Conservation (phyloP, 2,113 vertebrate genomes). For the Cyanoliseus patagonus region DNA sequence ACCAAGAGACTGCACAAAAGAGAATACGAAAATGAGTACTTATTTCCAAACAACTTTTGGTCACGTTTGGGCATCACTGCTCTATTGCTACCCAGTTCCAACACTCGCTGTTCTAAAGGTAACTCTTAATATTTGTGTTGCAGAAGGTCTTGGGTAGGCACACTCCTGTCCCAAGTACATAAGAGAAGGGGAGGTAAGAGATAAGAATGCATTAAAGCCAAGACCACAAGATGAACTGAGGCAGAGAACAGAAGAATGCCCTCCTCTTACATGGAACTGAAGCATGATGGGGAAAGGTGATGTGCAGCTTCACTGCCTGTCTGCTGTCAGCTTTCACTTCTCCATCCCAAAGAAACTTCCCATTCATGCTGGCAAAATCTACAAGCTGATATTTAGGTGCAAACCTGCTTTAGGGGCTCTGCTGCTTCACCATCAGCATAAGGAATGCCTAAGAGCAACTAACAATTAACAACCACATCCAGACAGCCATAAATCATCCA, state of each 20-base stretch:
- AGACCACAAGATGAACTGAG: neutral
- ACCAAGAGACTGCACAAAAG: neutral
- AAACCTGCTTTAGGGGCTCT: neutral
- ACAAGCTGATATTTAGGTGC: neutral
- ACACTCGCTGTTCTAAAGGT: neutral
- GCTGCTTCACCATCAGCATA: neutral
- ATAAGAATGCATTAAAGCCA: neutral
- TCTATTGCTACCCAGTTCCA: neutral
- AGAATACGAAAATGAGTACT: neutral
- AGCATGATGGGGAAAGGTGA: neutral
- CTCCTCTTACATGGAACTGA: neutral
- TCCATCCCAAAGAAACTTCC: neutral
- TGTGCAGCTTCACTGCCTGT: rapidly evolving
- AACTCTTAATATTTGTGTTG: neutral
- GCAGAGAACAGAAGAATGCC: neutral
- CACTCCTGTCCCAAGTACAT: rapidly evolving
- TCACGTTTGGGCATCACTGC: neutral
- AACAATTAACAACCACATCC: neutral
- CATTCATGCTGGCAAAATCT: neutral
- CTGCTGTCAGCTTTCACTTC: neutral
- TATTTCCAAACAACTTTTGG: neutral
- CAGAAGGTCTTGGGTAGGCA: neutral
- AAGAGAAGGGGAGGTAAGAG: neutral
- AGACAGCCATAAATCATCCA: neutral
- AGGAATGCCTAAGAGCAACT: neutral